These are phyloP conservation scores for Scelioninae gen. 1 DNA, from an alignment of 2,888 invertebrate genomes.

Conservation along the genomic window DNA sequence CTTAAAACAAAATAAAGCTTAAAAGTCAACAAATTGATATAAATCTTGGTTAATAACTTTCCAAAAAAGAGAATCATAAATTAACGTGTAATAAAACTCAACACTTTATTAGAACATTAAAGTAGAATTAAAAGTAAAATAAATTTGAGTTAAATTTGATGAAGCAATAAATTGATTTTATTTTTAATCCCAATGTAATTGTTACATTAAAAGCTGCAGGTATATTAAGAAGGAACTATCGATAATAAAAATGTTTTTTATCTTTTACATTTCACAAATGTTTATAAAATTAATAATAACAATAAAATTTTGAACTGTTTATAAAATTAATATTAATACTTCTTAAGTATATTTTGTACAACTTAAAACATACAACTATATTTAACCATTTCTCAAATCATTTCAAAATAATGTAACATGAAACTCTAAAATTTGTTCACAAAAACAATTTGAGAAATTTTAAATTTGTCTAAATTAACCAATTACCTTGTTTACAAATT, in stretches of 20 bases:
- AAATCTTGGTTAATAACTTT: neutral
- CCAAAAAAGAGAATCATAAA: neutral
- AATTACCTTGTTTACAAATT: slow-evolving; percentile 8
- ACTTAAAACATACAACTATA: slow-evolving; percentile 8
- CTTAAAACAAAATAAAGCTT: neutral
- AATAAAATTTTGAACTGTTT: neutral
- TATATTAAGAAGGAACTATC: slow-evolving; percentile 45
- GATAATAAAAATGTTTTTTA: slow-evolving; percentile 9
- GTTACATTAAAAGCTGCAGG: slow-evolving; percentile 35
- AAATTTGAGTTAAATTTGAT: slow-evolving; percentile 1
- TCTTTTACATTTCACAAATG: no score
- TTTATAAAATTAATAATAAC: no score
- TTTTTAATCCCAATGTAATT: slow-evolving; percentile 5
- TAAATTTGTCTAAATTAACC: neutral
- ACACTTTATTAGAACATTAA: neutral
- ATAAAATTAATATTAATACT: neutral
- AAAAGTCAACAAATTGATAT: neutral
- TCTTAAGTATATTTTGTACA: neutral
- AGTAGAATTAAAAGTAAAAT: neutral
- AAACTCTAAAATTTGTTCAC: neutral
- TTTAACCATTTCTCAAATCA: slow-evolving; percentile 16
- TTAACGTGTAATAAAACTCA: neutral
- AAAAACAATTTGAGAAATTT: slow-evolving; percentile 27
- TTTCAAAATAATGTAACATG: neutral
- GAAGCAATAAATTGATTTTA: slow-evolving; percentile 29